Percentiles rank a stretch among this genome's conserved stretches.
Evolutionary conservation across 2,113 vertebrate species (phyloP).

Genomic region (Heterotis niloticus): DNA sequence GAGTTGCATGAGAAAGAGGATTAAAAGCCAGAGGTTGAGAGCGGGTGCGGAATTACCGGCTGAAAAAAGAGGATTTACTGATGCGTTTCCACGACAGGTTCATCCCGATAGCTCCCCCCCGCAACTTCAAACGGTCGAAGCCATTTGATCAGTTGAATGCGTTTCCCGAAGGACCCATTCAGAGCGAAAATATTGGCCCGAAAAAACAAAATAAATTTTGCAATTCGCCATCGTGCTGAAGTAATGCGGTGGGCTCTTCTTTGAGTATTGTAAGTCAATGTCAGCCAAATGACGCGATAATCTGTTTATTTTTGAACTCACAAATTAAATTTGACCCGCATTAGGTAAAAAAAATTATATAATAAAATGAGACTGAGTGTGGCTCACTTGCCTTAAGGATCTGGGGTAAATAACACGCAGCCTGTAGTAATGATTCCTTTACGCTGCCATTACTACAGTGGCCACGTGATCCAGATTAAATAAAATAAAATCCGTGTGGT

Average conservation of each 20-base stretch:
- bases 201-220: neutral
- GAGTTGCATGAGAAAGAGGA: conserved; percentile 5
- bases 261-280: neutral
- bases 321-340: conserved; percentile 6
- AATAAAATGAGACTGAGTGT: neutral
- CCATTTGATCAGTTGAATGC: neutral
- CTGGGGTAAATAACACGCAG: too few relatives aligned
- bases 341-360: conserved; percentile 13
- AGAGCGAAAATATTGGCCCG: neutral
- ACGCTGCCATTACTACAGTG: too few relatives aligned
- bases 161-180: neutral
- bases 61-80: neutral
- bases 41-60: neutral
- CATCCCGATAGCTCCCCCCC: too few relatives aligned
- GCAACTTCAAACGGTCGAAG: neutral
- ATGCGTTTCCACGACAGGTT: neutral
- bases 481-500: too few relatives aligned
- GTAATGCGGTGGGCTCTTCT: neutral
- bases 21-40: conserved; percentile 15
- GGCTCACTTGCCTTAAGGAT: too few relatives aligned
- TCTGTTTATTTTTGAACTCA: neutral
- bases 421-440: too few relatives aligned
- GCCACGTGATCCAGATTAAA: too few relatives aligned
- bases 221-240: neutral
- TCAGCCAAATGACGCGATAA: neutral